Evolutionary conservation across 1,140 invertebrate genomes (phyloP).

Genomic region (Panonychus citri): DNA sequence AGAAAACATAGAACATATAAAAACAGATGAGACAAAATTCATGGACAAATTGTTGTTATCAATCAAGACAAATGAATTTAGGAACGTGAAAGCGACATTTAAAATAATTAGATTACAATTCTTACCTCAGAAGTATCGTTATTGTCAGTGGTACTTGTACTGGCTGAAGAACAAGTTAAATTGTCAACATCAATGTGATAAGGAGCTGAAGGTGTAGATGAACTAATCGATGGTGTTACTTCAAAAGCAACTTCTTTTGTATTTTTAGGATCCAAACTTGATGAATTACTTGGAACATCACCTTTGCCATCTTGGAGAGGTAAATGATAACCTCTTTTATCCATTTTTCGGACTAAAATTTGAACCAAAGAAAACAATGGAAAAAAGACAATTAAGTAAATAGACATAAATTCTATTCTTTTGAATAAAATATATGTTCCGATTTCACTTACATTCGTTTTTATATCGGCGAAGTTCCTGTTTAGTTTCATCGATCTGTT

Average conservation of each 20-base stretch:
- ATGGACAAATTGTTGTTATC: not conserved
- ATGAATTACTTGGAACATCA: not conserved
- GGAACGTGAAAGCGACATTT: no score
- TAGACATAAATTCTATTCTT: no score
- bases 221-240: not conserved
- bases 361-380: no score
- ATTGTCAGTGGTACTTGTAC: not conserved
- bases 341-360: not conserved
- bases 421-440: not conserved
- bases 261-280: not conserved
- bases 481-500: constrained; percentile 1
- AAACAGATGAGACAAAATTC: not conserved
- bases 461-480: not conserved
- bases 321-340: not conserved
- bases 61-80: not conserved
- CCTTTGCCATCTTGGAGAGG: not conserved
- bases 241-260: not conserved
- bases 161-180: not conserved
- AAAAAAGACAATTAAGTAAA: no score
- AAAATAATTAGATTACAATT: not conserved
- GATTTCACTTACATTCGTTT: not conserved
- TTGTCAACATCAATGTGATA: not conserved
- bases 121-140: not conserved
- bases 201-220: not conserved
- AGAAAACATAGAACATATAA: no score